Evolutionary conservation across 2,113 vertebrate genomes (phyloP), one percentile per base, ranked within the genome.

Genomic region (Lophotis ruficrista): DNA sequence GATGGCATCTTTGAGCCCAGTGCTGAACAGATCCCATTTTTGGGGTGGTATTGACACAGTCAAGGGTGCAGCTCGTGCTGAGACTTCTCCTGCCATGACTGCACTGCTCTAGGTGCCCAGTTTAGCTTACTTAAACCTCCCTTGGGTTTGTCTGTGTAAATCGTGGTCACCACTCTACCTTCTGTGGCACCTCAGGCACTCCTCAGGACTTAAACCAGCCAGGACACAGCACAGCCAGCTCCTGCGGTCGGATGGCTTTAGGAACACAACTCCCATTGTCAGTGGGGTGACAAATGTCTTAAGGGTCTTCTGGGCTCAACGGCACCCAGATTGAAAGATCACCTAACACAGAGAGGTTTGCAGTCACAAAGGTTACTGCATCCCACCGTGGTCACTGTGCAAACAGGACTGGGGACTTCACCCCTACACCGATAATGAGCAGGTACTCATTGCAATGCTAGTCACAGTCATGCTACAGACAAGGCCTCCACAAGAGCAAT

Each of bases 381-480:
- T 35, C 66, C 43, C 71, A 30, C 12, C 2, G 2, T 6, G 22
- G 64, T 6, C 37, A 18, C 43, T 33, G n/a, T 62, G 92, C n/a
- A 43, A 17, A 62, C 11, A 28, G 64, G 47, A 25, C 58, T 6
- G 28, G 21, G 24, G 47, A 56, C 48, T 66, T 31, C 64, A 28
- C 7, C 53, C 24, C 35, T 51, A 20, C 38, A 11, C 37, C 25
- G 30, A 6, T n/a, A 76, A 78, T 6, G 27, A 77, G 45, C 10
- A 50, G 45, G 31, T 20, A 24, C 45, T 60, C 66, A 14, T 7
- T 38, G 31, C 16, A 58, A 8, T 7, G 53, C 23, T 50, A 17
- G 15, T 47, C 33, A 61, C 35, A 45, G 54, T 0, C 0, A 20
- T 45, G 54, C 30, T 53, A 23, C 47, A 43, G 76, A 51, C 0